Base-by-base conservation (phyloP, 2,888 invertebrate species). In the Caenorhabditis sp. region DNA sequence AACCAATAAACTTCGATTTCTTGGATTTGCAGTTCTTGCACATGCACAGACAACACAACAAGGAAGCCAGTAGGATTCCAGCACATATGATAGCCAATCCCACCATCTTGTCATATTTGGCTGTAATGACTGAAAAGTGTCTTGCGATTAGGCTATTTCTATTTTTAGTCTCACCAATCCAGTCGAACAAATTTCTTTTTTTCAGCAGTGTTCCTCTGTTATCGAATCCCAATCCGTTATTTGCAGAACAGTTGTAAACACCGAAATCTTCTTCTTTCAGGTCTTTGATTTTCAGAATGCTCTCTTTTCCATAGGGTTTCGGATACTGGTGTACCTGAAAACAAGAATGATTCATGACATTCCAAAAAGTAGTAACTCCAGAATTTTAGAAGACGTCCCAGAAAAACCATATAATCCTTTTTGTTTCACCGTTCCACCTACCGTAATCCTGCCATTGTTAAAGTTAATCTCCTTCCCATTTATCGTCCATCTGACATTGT, bases 191-290 rank as follows among this genome's bases (percentile, higher is more conserved):
- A 38, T 73, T 83, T 61, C 77, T 68, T 35, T 86, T 80, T 28
- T 86, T 80, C 28, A 89, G 41, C 22, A 81, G 1, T 3, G 82
- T 80, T 28, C 84, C 85, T 41, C 74, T 35, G 7, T 63, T 80
- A 19, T 89, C 87, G 58, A 59, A 73, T 2, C 92, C 92, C 16
- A 89, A 72, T 19, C 89, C 90, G 70, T 92, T 92, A 38, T 88
- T 86, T 3, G 92, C 92, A 2, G 92, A 85, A 66, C 92, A 92
- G 74, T 92, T 92, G 87, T 91, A 92, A n/a, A 80, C 47, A 14
- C 91, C 92, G 75, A 90, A 91, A 80, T 92, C 92, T 24, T 82
- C 77, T 58, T 86, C 88, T 58, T 85, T 80, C 35, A 90, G 63
- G 19, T 89, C 80, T 19, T 74, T 85, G 59, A 92, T 91, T 41